Evolutionary conservation across 2,888 invertebrate species (phyloP).

Genomic region (Galerucella nymphaeae): DNA sequence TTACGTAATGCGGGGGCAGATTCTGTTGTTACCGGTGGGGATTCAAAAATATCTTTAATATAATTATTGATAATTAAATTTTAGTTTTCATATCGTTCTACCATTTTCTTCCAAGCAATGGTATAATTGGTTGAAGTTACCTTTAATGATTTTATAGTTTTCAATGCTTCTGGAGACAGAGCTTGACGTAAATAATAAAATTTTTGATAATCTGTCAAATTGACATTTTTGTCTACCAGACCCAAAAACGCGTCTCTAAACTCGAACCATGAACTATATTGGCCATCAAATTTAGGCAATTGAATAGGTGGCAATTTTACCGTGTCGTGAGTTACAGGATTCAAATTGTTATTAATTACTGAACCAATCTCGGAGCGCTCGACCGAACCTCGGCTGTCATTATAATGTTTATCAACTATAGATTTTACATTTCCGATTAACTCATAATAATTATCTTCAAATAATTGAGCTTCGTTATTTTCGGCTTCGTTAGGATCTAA

Average conservation of each 20-base stretch:
- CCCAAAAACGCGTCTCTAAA: constrained; percentile 1
- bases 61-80: neutral
- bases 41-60: neutral
- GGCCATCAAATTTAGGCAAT: neutral
- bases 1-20: neutral
- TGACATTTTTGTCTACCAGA: neutral
- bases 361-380: neutral
- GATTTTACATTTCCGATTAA: neutral
- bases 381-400: neutral
- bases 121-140: neutral
- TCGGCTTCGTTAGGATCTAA: neutral
- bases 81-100: constrained; percentile 1
- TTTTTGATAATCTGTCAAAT: constrained; percentile 1
- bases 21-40: neutral
- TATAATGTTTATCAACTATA: neutral
- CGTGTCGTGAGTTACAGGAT: neutral
- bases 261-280: neutral
- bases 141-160: constrained; percentile 1
- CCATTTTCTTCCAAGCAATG: constrained; percentile 3
- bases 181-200: constrained; percentile 4
- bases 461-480: neutral
- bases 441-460: constrained; percentile 3
- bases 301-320: neutral
- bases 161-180: neutral
- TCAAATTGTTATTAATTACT: neutral